Percentiles rank a stretch among this genome's conserved stretches.
Conservation (phyloP, 2,888 invertebrate genomes). For the Phortica okadai region DNA sequence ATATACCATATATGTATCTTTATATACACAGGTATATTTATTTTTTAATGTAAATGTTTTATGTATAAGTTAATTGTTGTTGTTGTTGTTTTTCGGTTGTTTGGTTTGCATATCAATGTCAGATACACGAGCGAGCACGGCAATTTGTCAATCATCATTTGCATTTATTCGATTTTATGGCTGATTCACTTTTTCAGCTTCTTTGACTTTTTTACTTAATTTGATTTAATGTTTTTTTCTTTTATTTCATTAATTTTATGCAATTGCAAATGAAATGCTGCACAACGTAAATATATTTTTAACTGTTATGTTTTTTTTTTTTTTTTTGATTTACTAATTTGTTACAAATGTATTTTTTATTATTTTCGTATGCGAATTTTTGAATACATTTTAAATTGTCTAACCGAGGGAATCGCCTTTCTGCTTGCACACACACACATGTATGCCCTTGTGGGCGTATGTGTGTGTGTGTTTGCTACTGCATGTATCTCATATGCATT, state of each 20-base stretch:
- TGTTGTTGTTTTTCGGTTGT: not conserved
- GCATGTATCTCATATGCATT: not conserved
- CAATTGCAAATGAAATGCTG: conserved; percentile 1
- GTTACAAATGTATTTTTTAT: not conserved
- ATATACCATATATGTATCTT: conserved; percentile 16
- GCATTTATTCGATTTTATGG: not conserved
- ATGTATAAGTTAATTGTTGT: not conserved
- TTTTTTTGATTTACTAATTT: not conserved
- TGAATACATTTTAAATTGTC: not conserved
- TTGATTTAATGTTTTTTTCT: conserved; percentile 20
- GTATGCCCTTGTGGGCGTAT: not conserved
- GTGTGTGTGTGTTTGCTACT: not conserved
- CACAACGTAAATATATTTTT: not conserved
- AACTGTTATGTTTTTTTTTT: not conserved
- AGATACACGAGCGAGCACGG: not conserved
- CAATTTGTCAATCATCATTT: not conserved
- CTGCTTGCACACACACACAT: not conserved
- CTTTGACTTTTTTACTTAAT: not conserved
- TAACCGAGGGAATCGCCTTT: not conserved
- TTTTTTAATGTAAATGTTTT: not conserved
- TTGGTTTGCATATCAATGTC: not conserved
- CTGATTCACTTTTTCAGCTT: conserved; percentile 9
- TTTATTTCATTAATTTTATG: not conserved
- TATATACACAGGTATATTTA: conserved; percentile 25
- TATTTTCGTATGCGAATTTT: not conserved